phyloP scores from a whole-genome alignment of 1,140 invertebrate species.

The Brachionus sp. region DNA sequence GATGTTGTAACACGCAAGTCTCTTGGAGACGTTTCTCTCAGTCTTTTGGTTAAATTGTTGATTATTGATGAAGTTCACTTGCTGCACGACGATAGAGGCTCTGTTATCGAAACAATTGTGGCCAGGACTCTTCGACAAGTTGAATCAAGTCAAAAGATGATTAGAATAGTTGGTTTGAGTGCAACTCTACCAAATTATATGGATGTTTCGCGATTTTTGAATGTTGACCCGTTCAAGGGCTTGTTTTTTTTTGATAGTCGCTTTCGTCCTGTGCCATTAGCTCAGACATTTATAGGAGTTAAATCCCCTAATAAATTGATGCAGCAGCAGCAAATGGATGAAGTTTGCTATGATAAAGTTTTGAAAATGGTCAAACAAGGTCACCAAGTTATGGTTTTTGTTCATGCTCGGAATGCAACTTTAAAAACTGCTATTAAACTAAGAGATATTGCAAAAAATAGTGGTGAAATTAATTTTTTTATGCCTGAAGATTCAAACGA shows the following conservation, averaged over 20 bases:
- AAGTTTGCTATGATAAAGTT: conserved; percentile 88
- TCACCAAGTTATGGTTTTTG: conserved; percentile 98
- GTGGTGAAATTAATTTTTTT: conserved; percentile 54
- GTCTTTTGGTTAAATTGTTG: conserved; percentile 82
- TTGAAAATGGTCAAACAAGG: conserved; percentile 77
- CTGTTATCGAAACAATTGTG: conserved; percentile 93
- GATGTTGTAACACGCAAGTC: conserved; percentile 96
- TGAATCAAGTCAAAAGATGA: conserved; percentile 91
- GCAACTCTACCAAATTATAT: conserved; percentile 96
- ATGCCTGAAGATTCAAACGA: conserved; percentile 53
- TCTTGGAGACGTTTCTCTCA: conserved; percentile 81
- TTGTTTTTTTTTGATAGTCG: conserved; percentile 95
- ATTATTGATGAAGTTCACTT: conserved; percentile 99
- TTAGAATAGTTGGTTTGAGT: conserved; percentile 92
- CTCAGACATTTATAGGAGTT: conserved; percentile 68
- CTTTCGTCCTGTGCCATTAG: conserved; percentile 89
- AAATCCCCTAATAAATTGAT: conserved; percentile 74
- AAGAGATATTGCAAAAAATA: conserved; percentile 56
- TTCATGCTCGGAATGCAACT: conserved; percentile 93
- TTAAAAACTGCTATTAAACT: conserved; percentile 72
- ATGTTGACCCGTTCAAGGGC: conserved; percentile 85
- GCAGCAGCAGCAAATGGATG: conserved; percentile 81
- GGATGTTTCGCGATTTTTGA: conserved; percentile 88
- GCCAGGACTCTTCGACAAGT: conserved; percentile 86
- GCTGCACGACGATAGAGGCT: conserved; percentile 90